Evolutionary conservation across 1,140 invertebrate genomes (phyloP).

Genomic region (Bombus difficillimus): DNA sequence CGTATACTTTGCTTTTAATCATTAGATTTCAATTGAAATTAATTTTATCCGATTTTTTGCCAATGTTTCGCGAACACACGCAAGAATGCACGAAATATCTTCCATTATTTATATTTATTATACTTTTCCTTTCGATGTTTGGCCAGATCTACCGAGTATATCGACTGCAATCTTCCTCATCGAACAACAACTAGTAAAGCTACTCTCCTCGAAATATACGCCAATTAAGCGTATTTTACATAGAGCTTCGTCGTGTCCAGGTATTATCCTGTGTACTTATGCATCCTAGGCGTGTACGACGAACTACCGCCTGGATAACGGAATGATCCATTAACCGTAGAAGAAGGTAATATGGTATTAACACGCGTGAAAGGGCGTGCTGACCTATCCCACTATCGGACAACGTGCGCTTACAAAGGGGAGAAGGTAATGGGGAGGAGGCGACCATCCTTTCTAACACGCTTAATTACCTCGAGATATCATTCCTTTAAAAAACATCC

Average conservation of each 20-base stretch:
- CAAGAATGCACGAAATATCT: background rate
- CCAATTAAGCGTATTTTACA: slow-evolving; percentile 40
- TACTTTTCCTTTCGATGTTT: background rate
- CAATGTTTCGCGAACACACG: background rate
- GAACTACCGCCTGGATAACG: slow-evolving; percentile 59
- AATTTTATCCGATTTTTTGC: too few species aligned
- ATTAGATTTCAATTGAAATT: background rate
- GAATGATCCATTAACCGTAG: slow-evolving; percentile 67
- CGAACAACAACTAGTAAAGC: background rate
- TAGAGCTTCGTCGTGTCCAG: background rate
- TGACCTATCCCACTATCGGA: slow-evolving; percentile 69
- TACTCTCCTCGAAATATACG: slow-evolving; percentile 25
- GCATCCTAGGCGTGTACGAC: slow-evolving; percentile 40
- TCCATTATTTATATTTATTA: background rate
- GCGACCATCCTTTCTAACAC: slow-evolving; percentile 42
- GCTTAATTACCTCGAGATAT: slow-evolving; percentile 71
- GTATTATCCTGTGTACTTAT: slow-evolving; percentile 33
- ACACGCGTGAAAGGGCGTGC: slow-evolving; percentile 67
- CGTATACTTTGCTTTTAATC: background rate
- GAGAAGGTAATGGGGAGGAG: slow-evolving; percentile 56
- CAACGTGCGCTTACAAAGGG: slow-evolving; percentile 53
- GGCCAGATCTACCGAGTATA: background rate
- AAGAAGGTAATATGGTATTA: slow-evolving; percentile 67
- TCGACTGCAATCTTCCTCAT: background rate
- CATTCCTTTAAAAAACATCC: slow-evolving; percentile 56